These are phyloP conservation scores for Trichopoda pennipes DNA, from an alignment of 2,888 invertebrate species.

Conservation along the genomic window DNA sequence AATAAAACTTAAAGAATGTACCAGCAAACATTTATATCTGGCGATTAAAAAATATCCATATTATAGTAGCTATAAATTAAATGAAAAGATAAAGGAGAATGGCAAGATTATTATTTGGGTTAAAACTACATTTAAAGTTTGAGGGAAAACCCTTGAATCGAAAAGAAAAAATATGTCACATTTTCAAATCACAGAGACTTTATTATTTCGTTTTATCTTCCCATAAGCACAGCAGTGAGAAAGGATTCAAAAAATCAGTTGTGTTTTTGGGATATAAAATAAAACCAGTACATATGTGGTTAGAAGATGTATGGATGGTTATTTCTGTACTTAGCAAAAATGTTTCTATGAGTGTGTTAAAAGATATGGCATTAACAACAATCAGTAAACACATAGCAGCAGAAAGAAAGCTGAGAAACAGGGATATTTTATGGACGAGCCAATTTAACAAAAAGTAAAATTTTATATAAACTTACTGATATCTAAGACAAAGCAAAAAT, in stretches of 20 bases:
- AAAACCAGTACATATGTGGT: constrained; percentile 7
- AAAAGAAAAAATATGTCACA: too few species aligned
- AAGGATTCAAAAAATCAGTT: constrained; percentile 4
- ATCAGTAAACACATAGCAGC: neutral
- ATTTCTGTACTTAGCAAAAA: constrained; percentile 4
- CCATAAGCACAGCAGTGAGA: neutral
- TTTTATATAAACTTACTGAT: constrained; percentile 14
- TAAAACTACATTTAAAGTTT: too few species aligned
- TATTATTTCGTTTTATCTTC: neutral
- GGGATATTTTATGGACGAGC: constrained; percentile 59
- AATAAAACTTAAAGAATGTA: too few species aligned
- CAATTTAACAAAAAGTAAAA: constrained; percentile 52
- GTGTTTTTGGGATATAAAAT: constrained; percentile 12
- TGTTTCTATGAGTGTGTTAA: constrained; percentile 36
- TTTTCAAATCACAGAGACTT: neutral
- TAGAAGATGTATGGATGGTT: constrained; percentile 22
- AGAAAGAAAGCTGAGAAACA: constrained; percentile 17
- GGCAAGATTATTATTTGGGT: too few species aligned
- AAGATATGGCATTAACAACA: constrained; percentile 43
- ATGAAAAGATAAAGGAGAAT: too few species aligned
- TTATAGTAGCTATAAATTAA: too few species aligned
- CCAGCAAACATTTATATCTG: too few species aligned
- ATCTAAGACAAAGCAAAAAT: neutral
- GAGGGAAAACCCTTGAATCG: too few species aligned
- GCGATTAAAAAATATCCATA: too few species aligned